Percentiles rank a stretch among this genome's conserved stretches.
Conservation (phyloP, 2,888 invertebrate species). For the Petrophora chlorosata region DNA sequence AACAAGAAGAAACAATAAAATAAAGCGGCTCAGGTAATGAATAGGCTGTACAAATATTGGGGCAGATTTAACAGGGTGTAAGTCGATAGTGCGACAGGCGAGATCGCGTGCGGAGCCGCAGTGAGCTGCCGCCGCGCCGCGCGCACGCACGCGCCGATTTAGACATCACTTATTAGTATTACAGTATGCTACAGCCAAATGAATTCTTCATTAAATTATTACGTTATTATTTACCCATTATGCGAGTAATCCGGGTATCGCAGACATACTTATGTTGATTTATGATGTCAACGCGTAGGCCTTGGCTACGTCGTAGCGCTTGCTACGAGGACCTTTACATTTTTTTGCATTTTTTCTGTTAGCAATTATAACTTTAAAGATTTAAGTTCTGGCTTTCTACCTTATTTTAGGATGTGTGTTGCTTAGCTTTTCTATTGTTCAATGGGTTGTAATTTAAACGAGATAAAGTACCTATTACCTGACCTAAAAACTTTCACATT, state of each 20-base stretch:
- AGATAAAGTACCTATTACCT: too few relatives aligned
- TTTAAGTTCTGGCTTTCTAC: too few relatives aligned
- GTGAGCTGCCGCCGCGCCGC: slow-evolving; percentile 51
- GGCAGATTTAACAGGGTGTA: slow-evolving; percentile 80
- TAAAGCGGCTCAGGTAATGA: slow-evolving; percentile 70
- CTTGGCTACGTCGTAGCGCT: slow-evolving; percentile 13
- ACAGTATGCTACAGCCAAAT: slow-evolving; percentile 47
- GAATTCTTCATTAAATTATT: slow-evolving; percentile 53
- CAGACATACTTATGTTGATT: not conserved
- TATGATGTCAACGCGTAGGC: slow-evolving; percentile 1
- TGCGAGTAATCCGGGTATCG: slow-evolving; percentile 8
- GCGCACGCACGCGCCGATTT: slow-evolving; percentile 59
- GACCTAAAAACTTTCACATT: too few relatives aligned
- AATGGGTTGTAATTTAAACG: too few relatives aligned
- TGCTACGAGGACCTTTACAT: slow-evolving; percentile 3
- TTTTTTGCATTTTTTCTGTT: not conserved
- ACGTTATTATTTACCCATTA: slow-evolving; percentile 28
- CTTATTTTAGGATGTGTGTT: too few relatives aligned
- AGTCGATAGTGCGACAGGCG: slow-evolving; percentile 77
- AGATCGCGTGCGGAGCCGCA: slow-evolving; percentile 66
- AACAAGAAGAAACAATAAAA: slow-evolving; percentile 73
- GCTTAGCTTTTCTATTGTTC: too few relatives aligned
- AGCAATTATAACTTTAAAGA: too few relatives aligned
- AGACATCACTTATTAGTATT: slow-evolving; percentile 64
- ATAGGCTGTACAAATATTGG: slow-evolving; percentile 79